phyloP scores from a whole-genome alignment of 1,140 invertebrate species.

The Pseudomyrmex sp. region DNA sequence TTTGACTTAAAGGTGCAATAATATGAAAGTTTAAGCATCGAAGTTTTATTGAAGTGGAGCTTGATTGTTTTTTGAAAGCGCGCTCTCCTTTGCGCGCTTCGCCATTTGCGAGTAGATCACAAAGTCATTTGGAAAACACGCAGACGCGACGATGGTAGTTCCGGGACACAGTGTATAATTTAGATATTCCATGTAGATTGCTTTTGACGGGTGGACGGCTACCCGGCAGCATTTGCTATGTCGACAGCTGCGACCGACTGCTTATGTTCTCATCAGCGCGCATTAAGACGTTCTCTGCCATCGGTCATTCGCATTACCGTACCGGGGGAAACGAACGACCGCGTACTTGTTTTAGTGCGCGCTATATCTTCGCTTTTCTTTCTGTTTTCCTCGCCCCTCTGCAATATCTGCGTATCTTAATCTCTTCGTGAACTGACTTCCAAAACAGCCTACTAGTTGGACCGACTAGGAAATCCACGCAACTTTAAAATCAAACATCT shows the following conservation, averaged over 20 bases:
- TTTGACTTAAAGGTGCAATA: too few relatives aligned
- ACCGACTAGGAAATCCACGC: too few relatives aligned
- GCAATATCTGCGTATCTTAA: neutral
- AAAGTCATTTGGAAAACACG: neutral
- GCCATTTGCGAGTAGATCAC: neutral
- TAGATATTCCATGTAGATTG: conserved; percentile 60
- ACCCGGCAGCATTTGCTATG: conserved; percentile 35
- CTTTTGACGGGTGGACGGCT: conserved; percentile 52
- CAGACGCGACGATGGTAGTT: conserved; percentile 11
- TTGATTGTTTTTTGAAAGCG: too few relatives aligned
- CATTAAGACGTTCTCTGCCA: conserved; percentile 69
- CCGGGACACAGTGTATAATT: conserved; percentile 57
- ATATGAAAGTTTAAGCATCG: too few relatives aligned
- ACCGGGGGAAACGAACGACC: conserved; percentile 62
- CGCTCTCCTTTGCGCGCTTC: too few relatives aligned
- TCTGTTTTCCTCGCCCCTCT: neutral
- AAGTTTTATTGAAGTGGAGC: too few relatives aligned
- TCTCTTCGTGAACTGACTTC: too few relatives aligned
- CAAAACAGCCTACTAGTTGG: too few relatives aligned
- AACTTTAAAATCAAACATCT: too few relatives aligned
- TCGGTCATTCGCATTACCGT: conserved; percentile 69
- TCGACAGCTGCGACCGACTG: conserved; percentile 65
- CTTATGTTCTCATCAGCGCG: conserved; percentile 68
- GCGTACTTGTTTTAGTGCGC: conserved; percentile 34
- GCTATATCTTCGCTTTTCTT: neutral